Evolutionary conservation across 2,888 invertebrate genomes (phyloP).

Genomic region (Neria commutata): DNA sequence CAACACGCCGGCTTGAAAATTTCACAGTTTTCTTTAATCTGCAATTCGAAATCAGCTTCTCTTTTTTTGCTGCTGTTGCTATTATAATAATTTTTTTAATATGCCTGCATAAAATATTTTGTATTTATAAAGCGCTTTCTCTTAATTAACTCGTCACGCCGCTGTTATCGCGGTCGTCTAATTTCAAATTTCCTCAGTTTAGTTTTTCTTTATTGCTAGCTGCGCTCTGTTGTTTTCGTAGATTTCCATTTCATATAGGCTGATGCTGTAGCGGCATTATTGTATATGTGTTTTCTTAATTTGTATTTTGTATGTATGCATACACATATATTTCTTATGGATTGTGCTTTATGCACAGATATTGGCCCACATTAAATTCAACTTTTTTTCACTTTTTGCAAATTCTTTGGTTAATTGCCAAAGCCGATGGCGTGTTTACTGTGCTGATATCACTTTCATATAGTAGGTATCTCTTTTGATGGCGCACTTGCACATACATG

Average conservation of each 20-base stretch:
- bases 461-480: too few species aligned
- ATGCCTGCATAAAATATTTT: neutral
- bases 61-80: neutral
- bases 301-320: too few species aligned
- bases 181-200: neutral
- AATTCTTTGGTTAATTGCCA: too few species aligned
- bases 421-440: too few species aligned
- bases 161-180: neutral
- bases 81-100: neutral
- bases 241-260: too few species aligned
- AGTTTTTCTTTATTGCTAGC: too few species aligned
- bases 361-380: neutral
- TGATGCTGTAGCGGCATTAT: too few species aligned
- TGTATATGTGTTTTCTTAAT: too few species aligned
- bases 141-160: slow-evolving; percentile 1
- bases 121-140: neutral
- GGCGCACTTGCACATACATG: neutral
- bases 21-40: too few species aligned
- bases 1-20: neutral
- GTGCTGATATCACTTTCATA: neutral
- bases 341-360: neutral
- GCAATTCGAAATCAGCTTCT: too few species aligned
- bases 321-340: too few species aligned
- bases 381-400: neutral
- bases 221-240: too few species aligned